Conservation (phyloP, 2,797 vertebrate genomes). For the Macropodus opercularis region DNA sequence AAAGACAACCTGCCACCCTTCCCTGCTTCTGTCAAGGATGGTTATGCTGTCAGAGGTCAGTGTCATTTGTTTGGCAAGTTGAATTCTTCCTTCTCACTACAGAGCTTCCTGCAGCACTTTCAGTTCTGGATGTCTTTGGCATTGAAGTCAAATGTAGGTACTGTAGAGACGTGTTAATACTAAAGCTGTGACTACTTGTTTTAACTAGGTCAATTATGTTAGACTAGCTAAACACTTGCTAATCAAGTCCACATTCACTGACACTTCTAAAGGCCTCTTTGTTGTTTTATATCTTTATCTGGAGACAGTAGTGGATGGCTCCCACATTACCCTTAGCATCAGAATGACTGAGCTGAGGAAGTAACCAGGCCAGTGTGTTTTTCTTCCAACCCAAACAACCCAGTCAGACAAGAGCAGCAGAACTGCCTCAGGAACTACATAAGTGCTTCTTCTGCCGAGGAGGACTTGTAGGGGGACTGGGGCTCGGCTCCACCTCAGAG, state of each 20-base stretch:
- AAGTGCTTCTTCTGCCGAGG: conserved; percentile 6
- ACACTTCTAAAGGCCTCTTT: too few species aligned
- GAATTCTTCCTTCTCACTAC: conserved; percentile 7
- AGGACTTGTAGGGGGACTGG: not conserved
- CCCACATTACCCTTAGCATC: too few species aligned
- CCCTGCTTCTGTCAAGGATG: conserved; percentile 99
- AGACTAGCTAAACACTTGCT: too few species aligned
- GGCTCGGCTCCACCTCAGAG: not conserved
- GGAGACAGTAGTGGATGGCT: too few species aligned
- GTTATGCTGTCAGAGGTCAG: conserved; percentile 98
- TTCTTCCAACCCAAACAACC: conserved; percentile 24
- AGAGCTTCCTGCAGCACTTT: conserved; percentile 4
- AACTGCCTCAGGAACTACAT: conserved; percentile 23
- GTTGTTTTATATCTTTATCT: too few species aligned
- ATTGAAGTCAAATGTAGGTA: not conserved
- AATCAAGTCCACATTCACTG: too few species aligned
- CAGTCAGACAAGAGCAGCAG: conserved; percentile 25
- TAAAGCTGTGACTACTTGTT: too few species aligned
- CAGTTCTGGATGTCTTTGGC: not conserved
- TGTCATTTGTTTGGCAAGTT: not conserved
- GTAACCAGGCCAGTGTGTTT: conserved; percentile 34
- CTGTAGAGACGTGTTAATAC: too few species aligned
- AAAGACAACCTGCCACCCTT: conserved; percentile 99
- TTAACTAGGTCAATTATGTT: too few species aligned
- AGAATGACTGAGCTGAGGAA: not conserved